Conservation (phyloP, 2,797 vertebrate species). For the Malacoraja senta region DNA sequence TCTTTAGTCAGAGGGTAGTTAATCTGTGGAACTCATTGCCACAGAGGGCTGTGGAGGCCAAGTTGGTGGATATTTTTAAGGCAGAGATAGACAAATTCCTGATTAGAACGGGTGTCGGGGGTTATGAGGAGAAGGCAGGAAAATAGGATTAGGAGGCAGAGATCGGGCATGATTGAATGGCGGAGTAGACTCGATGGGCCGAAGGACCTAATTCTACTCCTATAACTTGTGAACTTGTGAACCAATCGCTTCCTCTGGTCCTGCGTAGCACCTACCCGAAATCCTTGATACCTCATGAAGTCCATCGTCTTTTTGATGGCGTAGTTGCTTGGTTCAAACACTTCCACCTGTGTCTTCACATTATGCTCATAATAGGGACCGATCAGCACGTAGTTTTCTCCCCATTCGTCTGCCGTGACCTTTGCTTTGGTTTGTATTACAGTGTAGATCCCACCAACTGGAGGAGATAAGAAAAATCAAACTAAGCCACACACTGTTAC, state of each 20-base stretch:
- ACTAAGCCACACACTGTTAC: neutral
- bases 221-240: no score
- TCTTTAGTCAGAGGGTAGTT: no score
- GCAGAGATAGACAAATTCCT: no score
- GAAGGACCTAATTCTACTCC: no score
- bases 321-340: slow-evolving; percentile 66
- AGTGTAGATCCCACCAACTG: slow-evolving; percentile 94
- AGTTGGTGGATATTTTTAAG: no score
- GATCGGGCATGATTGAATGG: no score
- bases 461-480: slow-evolving; percentile 42
- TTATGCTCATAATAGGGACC: slow-evolving; percentile 90
- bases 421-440: slow-evolving; percentile 96
- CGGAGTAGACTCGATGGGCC: no score
- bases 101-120: no score
- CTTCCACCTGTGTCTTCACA: slow-evolving; percentile 87
- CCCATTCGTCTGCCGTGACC: slow-evolving; percentile 86
- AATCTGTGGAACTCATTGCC: no score
- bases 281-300: slow-evolving; percentile 69
- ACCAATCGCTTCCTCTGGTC: neutral
- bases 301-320: slow-evolving; percentile 74
- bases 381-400: slow-evolving; percentile 85
- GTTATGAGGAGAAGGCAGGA: no score
- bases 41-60: no score
- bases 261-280: slow-evolving; percentile 66
- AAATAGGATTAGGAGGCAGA: no score